These are phyloP conservation scores for Holothuria scabra DNA, from an alignment of 53 echinoderm and acorn worm genomes.

Conservation along the genomic window DNA sequence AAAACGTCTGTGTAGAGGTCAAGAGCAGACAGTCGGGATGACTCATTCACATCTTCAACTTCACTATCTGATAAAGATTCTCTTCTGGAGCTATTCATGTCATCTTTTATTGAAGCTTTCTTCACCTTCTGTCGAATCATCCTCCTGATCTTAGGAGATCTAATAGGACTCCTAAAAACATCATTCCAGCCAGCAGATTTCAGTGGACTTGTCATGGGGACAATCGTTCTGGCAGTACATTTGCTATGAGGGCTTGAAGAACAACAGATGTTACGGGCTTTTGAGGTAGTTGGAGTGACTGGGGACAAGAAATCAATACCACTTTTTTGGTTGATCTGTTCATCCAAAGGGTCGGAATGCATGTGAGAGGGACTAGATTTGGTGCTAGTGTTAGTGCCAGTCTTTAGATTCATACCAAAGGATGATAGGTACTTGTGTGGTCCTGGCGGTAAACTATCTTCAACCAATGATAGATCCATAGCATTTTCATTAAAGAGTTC, in stretches of 20 bases:
- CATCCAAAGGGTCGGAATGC: too few species aligned
- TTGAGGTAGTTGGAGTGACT: too few species aligned
- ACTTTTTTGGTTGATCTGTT: too few species aligned
- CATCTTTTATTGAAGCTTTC: neutral
- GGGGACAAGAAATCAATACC: too few species aligned
- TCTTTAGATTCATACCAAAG: too few species aligned
- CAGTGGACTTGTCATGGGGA: neutral
- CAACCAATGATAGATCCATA: conserved; percentile 4
- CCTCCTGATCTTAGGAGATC: neutral
- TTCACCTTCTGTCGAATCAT: neutral
- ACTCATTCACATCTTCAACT: conserved; percentile 4
- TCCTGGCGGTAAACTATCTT: too few species aligned
- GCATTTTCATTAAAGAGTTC: conserved; percentile 23
- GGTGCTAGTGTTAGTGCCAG: too few species aligned
- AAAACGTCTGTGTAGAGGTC: conserved; percentile 35
- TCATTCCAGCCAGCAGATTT: conserved; percentile 16
- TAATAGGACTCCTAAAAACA: neutral
- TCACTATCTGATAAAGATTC: conserved; percentile 33
- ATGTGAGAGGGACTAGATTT: too few species aligned
- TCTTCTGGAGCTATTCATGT: neutral
- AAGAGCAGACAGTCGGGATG: conserved; percentile 28
- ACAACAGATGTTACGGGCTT: too few species aligned
- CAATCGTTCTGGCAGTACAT: too few species aligned
- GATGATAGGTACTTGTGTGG: too few species aligned
- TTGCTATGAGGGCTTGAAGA: too few species aligned